Conservation (phyloP, 2,113 vertebrate species). For the Crotalus viridis region DNA sequence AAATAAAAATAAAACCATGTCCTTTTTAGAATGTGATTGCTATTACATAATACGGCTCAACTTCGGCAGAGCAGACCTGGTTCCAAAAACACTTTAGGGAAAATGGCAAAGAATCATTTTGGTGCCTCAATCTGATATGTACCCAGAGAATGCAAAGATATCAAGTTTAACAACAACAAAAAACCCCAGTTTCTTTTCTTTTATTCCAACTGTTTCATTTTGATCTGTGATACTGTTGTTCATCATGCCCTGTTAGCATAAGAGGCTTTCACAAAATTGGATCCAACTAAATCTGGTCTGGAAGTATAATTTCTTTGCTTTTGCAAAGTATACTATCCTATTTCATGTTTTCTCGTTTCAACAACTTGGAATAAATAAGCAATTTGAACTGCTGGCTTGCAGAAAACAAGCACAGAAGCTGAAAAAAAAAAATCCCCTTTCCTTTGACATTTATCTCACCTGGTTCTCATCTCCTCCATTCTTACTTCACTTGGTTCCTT, state of each 20-base stretch:
- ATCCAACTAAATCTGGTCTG: background rate
- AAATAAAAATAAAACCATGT: background rate
- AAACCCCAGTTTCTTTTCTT: background rate
- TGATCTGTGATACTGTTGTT: background rate
- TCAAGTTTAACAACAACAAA: background rate
- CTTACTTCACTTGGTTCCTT: background rate
- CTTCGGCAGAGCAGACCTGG: background rate
- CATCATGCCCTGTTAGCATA: background rate
- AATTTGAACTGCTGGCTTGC: background rate
- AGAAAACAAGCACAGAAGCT: background rate
- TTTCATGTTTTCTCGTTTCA: background rate
- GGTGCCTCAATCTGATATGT: background rate
- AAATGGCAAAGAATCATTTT: slow-evolving; percentile 11
- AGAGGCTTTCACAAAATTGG: background rate
- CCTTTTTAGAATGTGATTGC: background rate
- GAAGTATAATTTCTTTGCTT: background rate
- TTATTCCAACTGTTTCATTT: background rate
- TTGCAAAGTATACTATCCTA: background rate
- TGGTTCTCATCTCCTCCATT: background rate
- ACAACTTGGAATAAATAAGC: background rate
- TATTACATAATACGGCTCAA: background rate
- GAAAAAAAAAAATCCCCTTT: background rate
- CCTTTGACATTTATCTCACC: background rate
- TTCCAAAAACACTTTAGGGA: background rate
- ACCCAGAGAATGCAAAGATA: background rate